phyloP scores from a whole-genome alignment of 2,888 invertebrate species.

The Clunio marinus region DNA sequence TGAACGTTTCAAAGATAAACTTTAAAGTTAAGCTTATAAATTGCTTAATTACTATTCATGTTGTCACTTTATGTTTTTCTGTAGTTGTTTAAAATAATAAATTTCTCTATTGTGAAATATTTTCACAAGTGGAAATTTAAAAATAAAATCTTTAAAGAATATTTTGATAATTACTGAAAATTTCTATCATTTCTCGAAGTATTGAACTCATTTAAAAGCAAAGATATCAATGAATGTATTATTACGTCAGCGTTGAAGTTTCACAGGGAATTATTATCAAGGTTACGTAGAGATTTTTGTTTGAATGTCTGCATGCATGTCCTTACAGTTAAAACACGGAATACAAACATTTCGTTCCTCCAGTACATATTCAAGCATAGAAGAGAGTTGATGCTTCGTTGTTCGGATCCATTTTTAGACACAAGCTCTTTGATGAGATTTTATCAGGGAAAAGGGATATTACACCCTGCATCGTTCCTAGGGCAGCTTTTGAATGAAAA shows the following conservation, averaged over 20 bases:
- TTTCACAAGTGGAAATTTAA: no score
- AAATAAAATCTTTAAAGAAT: no score
- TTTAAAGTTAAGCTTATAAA: no score
- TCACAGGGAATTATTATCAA: constrained; percentile 26
- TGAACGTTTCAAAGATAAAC: no score
- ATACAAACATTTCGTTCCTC: neutral
- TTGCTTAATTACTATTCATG: constrained; percentile 39
- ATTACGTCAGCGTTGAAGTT: constrained; percentile 27
- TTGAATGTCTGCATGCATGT: neutral
- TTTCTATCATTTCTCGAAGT: neutral
- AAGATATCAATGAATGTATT: constrained; percentile 12
- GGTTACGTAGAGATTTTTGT: constrained; percentile 5
- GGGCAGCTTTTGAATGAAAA: neutral
- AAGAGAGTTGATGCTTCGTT: neutral
- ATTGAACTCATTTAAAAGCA: no score
- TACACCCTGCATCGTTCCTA: constrained; percentile 1
- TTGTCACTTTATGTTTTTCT: constrained; percentile 33
- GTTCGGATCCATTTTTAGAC: constrained; percentile 31
- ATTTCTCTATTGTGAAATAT: no score
- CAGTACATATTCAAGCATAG: neutral
- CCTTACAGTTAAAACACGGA: neutral
- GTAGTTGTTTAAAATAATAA: constrained; percentile 11
- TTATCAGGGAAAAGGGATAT: constrained; percentile 26
- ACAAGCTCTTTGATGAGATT: constrained; percentile 13
- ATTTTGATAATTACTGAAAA: neutral